These are phyloP conservation scores for Bradypodion ventrale DNA, from an alignment of 2,797 vertebrate species.

Conservation along the genomic window DNA sequence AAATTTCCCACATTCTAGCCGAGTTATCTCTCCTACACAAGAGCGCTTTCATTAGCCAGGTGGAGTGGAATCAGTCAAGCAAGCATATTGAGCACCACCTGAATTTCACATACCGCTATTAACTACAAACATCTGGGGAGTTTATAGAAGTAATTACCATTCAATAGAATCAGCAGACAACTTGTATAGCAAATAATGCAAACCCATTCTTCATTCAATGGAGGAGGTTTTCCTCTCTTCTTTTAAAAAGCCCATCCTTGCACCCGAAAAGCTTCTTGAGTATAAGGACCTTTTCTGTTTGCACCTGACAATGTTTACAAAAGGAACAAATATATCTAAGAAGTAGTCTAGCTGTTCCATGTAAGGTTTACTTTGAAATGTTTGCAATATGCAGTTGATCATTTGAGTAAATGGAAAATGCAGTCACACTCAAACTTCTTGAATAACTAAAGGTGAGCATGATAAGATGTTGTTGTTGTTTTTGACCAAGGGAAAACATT, in stretches of 20 bases:
- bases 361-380: not conserved
- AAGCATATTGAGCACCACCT: conserved; percentile 38
- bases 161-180: conserved; percentile 50
- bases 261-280: conserved; percentile 11
- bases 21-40: conserved; percentile 38
- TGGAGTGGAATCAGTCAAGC: conserved; percentile 37
- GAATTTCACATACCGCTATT: conserved; percentile 54
- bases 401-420: not conserved
- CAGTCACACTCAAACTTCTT: not conserved
- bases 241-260: not conserved
- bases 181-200: conserved; percentile 53
- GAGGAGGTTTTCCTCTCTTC: not conserved
- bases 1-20: conserved; percentile 28
- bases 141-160: conserved; percentile 51
- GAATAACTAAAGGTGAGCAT: not conserved
- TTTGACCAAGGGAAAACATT: too few species aligned
- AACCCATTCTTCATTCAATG: conserved; percentile 21
- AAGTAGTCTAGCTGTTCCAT: not conserved
- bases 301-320: conserved; percentile 31
- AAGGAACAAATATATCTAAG: conserved; percentile 14
- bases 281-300: conserved; percentile 27
- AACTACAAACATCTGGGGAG: conserved; percentile 56
- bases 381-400: not conserved
- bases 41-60: conserved; percentile 43
- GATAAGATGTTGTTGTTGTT: too few species aligned